Evolutionary conservation across 2,113 vertebrate genomes (phyloP).

Genomic region (Brachyhypopomus gauderio): DNA sequence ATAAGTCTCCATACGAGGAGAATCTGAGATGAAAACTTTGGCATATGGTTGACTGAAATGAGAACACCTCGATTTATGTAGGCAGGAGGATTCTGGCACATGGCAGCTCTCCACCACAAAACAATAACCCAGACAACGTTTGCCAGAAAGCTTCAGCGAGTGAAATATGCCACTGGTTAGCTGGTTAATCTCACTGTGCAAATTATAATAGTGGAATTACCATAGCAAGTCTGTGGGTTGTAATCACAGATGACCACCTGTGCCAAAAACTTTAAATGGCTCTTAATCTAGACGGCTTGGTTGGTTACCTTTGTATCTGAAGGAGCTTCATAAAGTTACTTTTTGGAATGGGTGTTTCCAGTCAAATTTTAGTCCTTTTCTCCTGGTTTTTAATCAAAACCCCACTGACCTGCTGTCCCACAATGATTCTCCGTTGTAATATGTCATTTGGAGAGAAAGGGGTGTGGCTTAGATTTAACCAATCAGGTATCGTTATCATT

Average conservation of each 20-base stretch:
- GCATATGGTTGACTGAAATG: constrained; percentile 58
- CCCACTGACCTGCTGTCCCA: background rate
- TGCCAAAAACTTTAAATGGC: background rate
- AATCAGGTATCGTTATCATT: constrained; percentile 63
- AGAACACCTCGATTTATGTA: background rate
- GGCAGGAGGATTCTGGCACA: too few relatives aligned
- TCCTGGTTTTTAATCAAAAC: background rate
- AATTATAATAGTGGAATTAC: background rate
- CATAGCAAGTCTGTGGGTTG: too few relatives aligned
- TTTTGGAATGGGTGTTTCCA: background rate
- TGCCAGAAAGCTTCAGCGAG: background rate
- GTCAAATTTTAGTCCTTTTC: background rate
- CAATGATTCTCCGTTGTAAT: background rate
- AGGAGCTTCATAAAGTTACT: background rate
- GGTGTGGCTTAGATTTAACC: constrained; percentile 54
- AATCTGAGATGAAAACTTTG: constrained; percentile 60
- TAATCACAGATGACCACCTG: background rate
- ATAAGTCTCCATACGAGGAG: constrained; percentile 58
- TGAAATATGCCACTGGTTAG: background rate
- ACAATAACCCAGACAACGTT: background rate
- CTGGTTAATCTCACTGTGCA: background rate
- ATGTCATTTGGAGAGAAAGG: constrained; percentile 42
- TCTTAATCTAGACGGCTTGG: background rate
- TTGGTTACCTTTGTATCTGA: background rate
- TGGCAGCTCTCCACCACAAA: background rate